A percentile compares a stretch with the other conserved stretches of the same genome.
Conservation (phyloP, 2,113 vertebrate genomes). For the Australoheros scitulus region DNA sequence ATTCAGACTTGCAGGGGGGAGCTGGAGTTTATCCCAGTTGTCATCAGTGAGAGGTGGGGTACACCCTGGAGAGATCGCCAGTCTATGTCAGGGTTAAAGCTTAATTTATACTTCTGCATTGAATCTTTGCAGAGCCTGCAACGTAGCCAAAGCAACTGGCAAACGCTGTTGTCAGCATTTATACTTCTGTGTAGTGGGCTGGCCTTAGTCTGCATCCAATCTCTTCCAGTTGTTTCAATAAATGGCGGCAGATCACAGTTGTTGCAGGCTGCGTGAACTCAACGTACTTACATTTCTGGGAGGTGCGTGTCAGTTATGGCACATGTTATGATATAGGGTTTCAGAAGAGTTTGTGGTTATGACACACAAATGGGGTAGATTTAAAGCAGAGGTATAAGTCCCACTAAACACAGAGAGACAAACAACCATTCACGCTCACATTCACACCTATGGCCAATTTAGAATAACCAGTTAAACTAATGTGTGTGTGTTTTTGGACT, state of each 20-base stretch:
- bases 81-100: background rate
- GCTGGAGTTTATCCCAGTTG: background rate
- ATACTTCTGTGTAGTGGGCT: background rate
- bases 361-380: background rate
- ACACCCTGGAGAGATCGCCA: background rate
- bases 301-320: background rate
- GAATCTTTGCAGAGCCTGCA: background rate
- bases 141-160: background rate
- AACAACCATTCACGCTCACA: background rate
- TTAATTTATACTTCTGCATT: background rate
- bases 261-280: too few relatives aligned
- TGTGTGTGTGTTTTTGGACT: background rate
- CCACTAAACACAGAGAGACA: background rate
- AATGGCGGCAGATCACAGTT: background rate
- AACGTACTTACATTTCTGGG: background rate
- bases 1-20: background rate
- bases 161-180: background rate
- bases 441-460: background rate
- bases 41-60: background rate
- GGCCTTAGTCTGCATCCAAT: background rate
- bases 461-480: background rate
- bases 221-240: background rate
- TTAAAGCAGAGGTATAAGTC: background rate
- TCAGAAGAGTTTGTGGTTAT: background rate
- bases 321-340: background rate